These are phyloP conservation scores for Marmota flaviventris DNA, from an alignment of 2,113 vertebrate species.

Conservation along the genomic window DNA sequence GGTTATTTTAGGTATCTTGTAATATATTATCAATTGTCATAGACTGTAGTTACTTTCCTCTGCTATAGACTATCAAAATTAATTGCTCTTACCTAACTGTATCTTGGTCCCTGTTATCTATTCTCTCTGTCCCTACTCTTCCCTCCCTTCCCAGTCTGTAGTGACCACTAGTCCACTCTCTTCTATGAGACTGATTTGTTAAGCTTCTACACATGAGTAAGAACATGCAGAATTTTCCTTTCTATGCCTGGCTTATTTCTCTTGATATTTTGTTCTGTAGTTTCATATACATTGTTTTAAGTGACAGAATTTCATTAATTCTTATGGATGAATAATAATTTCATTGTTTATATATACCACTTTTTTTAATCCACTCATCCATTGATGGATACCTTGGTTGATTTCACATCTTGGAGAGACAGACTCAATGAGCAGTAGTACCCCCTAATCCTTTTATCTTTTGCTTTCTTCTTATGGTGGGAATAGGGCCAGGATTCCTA, in stretches of 20 bases:
- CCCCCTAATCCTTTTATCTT: neutral
- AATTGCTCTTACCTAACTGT: neutral
- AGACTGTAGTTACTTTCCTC: neutral
- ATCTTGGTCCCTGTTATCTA: neutral
- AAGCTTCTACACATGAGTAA: neutral
- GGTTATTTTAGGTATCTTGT: neutral
- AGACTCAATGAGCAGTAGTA: neutral
- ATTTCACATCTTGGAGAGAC: neutral
- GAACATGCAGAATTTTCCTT: neutral
- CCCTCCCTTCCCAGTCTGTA: neutral
- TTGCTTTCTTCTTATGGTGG: slow-evolving; percentile 3
- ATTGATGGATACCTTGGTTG: neutral
- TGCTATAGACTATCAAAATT: neutral
- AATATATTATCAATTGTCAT: neutral
- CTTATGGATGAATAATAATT: neutral
- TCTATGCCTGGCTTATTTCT: neutral
- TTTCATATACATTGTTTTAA: neutral
- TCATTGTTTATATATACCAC: neutral
- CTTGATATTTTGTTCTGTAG: neutral
- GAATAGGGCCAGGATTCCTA: neutral
- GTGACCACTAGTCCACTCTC: neutral
- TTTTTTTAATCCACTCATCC: neutral
- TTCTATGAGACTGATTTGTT: neutral
- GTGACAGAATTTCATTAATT: neutral
- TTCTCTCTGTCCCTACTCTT: accelerated